Base-by-base conservation (phyloP, 2,888 invertebrate genomes). In the Heterodera filipjevi region DNA sequence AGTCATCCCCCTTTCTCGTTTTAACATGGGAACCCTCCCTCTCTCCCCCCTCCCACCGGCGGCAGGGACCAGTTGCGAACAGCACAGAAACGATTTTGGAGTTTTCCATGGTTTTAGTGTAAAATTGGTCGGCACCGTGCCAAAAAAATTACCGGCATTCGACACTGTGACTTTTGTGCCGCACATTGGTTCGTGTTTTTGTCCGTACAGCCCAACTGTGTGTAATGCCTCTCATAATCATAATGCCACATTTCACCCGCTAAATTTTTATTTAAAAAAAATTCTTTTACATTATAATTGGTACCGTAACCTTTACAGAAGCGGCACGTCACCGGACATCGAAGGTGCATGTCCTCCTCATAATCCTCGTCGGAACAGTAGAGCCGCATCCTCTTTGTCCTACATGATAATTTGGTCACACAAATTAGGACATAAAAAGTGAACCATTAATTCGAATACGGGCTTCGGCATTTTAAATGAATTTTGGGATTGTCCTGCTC, bases 321-420 rank as follows among this genome's bases (percentile, higher is more conserved):
- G 19, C 35, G 30, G 33, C 75, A 75, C 8, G 66, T 64, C 33
- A 75, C 16, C 30, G 75, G 75, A 22, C 75, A 75, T 19, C 75
- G 16, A 8, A 27, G 16, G 30, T 66, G 66, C 75, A 75, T 75
- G 46, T 75, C 75, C 33, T 75, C 75, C 32, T 75, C 75, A 30
- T 75, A 75, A 33, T 68, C 75, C 59, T 75, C 75, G 46, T 75
- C 75, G 10, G 44, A 46, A 64, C 75, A 75, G 32, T 68, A 68
- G 33, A 68, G 68, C n/a, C 59, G 59, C 59, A 59, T 59, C 33
- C 33, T 14, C 68, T 68, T 68, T 22, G 35, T 32, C 19, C 68
- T 44, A 27, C 32, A 66, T n/a, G n/a, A n/a, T n/a, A n/a, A n/a
- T n/a, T n/a, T n/a, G n/a, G n/a, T n/a, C n/a, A n/a, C n/a, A n/a